Percentiles rank a stretch among this genome's conserved stretches.
These are phyloP conservation scores for Lucifuga dentata DNA, from an alignment of 2,113 vertebrate genomes.

Conservation along the genomic window DNA sequence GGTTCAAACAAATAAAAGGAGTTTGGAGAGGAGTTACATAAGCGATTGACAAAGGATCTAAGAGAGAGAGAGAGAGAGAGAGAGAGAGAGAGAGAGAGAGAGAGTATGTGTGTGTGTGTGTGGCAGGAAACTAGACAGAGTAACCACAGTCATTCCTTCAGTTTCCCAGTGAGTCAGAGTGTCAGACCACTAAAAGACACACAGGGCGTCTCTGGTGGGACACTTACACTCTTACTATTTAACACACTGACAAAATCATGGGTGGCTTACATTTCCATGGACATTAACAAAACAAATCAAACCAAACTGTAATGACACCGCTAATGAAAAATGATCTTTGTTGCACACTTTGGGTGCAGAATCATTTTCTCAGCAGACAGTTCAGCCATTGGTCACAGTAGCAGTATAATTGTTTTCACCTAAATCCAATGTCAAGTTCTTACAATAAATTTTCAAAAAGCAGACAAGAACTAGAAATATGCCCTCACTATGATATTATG, in stretches of 20 bases:
- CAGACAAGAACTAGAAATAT: conserved; percentile 38
- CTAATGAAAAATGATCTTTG: conserved; percentile 55
- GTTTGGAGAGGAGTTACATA: conserved; percentile 28
- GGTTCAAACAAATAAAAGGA: conserved; percentile 29
- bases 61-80: conserved; percentile 15
- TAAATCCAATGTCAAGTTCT: conserved; percentile 62
- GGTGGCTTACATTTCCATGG: conserved; percentile 44
- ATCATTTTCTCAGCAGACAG: conserved; percentile 52
- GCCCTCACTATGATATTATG: conserved; percentile 23
- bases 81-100: conserved; percentile 7
- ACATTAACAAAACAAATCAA: conserved; percentile 66
- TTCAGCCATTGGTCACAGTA: conserved; percentile 67
- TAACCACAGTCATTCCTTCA: conserved; percentile 57
- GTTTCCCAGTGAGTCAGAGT: conserved; percentile 53
- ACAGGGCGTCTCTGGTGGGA: conserved; percentile 28
- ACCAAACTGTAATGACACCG: conserved; percentile 48
- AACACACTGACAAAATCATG: conserved; percentile 27
- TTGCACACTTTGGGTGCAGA: conserved; percentile 50
- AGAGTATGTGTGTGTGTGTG: conserved; percentile 6
- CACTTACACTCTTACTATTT: conserved; percentile 10
- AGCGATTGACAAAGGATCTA: no score
- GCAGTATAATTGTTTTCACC: conserved; percentile 54
- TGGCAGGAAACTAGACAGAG: conserved; percentile 22
- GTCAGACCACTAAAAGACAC: conserved; percentile 62
- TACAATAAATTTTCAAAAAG: conserved; percentile 48